Conservation (phyloP, 1,140 invertebrate genomes). For the Penaeus chinensis region DNA sequence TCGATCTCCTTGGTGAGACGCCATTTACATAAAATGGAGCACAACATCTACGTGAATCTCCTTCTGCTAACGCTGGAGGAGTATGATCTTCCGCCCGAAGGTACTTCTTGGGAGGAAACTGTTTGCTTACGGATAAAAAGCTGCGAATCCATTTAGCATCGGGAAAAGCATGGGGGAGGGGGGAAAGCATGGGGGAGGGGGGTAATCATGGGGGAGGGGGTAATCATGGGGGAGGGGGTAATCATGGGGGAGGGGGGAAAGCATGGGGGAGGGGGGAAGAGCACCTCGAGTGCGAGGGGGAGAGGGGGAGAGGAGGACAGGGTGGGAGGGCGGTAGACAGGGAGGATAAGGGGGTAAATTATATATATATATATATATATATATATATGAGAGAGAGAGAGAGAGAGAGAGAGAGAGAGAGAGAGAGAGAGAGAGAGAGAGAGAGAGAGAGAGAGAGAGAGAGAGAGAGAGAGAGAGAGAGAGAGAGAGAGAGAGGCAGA, state of each 20-base stretch:
- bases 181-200: neutral
- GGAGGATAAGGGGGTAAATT: neutral
- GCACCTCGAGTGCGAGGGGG: neutral
- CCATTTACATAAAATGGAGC: too few relatives aligned
- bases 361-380: too few relatives aligned
- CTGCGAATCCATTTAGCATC: too few relatives aligned
- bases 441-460: neutral
- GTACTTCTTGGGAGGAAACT: too few relatives aligned
- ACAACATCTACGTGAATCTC: too few relatives aligned
- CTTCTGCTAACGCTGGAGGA: too few relatives aligned
- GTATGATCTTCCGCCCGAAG: too few relatives aligned
- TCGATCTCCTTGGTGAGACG: too few relatives aligned
- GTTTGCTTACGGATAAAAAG: too few relatives aligned
- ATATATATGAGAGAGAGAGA: conserved; percentile 24
- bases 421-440: neutral
- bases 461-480: neutral
- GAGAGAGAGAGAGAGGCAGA: neutral
- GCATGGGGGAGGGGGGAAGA: neutral
- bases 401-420: conserved; percentile 24
- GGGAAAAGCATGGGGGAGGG: neutral
- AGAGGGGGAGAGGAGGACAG: neutral
- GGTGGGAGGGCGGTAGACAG: neutral
- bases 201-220: neutral
- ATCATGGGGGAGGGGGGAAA: neutral
- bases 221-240: neutral